A percentile compares a stretch with the other conserved stretches of the same genome.
Evolutionary conservation across 1,140 invertebrate genomes (phyloP).

Genomic region (Laodelphax striatellus): DNA sequence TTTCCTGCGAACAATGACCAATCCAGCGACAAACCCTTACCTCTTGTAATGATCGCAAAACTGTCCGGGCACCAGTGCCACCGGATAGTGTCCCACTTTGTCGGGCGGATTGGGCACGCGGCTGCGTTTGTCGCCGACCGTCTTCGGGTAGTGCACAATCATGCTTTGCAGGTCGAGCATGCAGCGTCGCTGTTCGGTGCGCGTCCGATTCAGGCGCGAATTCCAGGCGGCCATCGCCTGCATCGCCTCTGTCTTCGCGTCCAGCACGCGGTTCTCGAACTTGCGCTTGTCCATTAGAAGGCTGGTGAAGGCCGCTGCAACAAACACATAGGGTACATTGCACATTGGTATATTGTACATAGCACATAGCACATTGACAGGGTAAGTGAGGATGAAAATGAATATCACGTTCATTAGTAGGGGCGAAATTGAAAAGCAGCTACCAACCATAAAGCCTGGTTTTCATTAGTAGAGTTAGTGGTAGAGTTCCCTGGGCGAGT

Average conservation of each 20-base stretch:
- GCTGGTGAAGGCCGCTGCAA: slow-evolving; percentile 28
- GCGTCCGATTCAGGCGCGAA: slow-evolving; percentile 64
- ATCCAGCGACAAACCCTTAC: slow-evolving; percentile 31
- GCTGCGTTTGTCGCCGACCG: slow-evolving; percentile 32
- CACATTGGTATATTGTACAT: not conserved
- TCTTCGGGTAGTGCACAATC: slow-evolving; percentile 56
- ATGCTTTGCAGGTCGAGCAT: slow-evolving; percentile 67
- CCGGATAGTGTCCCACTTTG: slow-evolving; percentile 68
- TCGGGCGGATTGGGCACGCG: slow-evolving; percentile 36
- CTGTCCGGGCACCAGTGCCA: slow-evolving; percentile 85
- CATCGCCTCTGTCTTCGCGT: slow-evolving; percentile 75
- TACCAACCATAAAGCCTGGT: too few species aligned
- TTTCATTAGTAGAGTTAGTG: too few species aligned
- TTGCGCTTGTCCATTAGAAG: slow-evolving; percentile 11
- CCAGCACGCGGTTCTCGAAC: slow-evolving; percentile 31
- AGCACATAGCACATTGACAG: not conserved
- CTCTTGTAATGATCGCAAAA: slow-evolving; percentile 75
- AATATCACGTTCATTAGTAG: too few species aligned
- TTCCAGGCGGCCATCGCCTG: slow-evolving; percentile 85
- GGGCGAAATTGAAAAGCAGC: too few species aligned
- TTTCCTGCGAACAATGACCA: not conserved
- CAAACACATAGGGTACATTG: slow-evolving; percentile 4
- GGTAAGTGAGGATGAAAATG: not conserved
- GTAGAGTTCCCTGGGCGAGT: too few species aligned
- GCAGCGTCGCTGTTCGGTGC: slow-evolving; percentile 46